phyloP scores from a whole-genome alignment of 2,113 vertebrate species.

The Eulacestoma nigropectus region DNA sequence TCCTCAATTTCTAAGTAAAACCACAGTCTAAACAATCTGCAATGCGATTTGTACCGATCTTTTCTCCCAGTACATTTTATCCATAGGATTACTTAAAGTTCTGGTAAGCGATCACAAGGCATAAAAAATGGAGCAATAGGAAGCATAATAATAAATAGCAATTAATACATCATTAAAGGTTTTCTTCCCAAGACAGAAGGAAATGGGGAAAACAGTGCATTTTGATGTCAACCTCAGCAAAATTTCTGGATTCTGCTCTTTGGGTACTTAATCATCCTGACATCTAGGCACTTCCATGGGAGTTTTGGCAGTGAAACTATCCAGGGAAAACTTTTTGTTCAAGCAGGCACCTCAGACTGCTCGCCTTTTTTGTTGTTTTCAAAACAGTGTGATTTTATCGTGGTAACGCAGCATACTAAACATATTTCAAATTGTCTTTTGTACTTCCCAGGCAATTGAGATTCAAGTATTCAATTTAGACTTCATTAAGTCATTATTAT shows the following conservation, averaged over 20 bases:
- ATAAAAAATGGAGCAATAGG: background rate
- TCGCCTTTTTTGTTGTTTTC: background rate
- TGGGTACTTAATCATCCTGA: conserved; percentile 35
- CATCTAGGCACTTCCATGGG: background rate
- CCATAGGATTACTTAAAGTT: background rate
- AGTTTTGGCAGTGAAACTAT: background rate
- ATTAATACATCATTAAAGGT: conserved; percentile 56
- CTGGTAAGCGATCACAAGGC: background rate
- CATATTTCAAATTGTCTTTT: background rate
- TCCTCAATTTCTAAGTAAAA: background rate
- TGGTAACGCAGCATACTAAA: background rate
- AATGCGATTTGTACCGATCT: background rate
- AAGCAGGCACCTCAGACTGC: background rate
- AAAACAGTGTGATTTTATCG: background rate
- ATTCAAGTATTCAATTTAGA: conserved; percentile 51
- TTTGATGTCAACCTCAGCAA: conserved; percentile 56
- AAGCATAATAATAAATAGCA: conserved; percentile 40
- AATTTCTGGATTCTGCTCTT: conserved; percentile 33
- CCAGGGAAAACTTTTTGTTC: background rate
- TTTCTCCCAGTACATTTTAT: background rate
- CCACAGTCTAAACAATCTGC: background rate
- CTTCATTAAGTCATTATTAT: conserved; percentile 48
- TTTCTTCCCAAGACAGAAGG: conserved; percentile 20
- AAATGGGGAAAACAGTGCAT: conserved; percentile 24
- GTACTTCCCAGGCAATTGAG: background rate